These are phyloP conservation scores for Platalea minor DNA, from an alignment of 2,797 vertebrate species.

Conservation along the genomic window DNA sequence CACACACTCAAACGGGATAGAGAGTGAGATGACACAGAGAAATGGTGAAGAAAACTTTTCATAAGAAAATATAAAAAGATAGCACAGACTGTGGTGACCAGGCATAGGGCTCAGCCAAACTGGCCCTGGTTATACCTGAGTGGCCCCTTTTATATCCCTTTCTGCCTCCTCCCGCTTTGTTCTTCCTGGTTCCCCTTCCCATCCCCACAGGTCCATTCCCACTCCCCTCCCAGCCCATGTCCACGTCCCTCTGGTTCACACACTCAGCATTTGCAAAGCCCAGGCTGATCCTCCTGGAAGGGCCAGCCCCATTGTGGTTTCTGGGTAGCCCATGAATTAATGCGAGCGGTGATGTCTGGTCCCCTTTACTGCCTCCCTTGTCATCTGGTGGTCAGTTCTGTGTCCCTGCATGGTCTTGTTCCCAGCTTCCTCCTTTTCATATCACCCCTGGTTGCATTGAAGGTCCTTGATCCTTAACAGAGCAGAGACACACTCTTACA, in stretches of 20 bases:
- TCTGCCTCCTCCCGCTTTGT: background rate
- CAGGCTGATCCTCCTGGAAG: background rate
- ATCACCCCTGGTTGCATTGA: background rate
- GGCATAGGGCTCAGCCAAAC: background rate
- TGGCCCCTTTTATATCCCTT: background rate
- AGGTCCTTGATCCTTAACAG: background rate
- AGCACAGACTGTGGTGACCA: background rate
- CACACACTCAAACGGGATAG: rapidly evolving
- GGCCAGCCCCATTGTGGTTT: background rate
- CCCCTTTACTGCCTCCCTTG: background rate
- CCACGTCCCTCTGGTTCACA: background rate
- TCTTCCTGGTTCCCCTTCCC: background rate
- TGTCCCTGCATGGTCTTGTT: background rate
- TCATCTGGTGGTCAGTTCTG: background rate
- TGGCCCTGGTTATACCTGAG: rapidly evolving
- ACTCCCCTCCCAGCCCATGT: rapidly evolving
- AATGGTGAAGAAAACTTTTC: background rate
- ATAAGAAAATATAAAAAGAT: background rate
- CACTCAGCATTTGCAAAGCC: background rate
- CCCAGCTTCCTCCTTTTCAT: background rate
- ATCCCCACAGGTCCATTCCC: background rate
- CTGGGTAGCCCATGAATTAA: background rate
- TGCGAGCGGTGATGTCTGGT: background rate
- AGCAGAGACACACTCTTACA: background rate
- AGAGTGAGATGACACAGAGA: no score